Evolutionary conservation across 1,140 invertebrate species (phyloP).

Genomic region (Euwallacea similis): DNA sequence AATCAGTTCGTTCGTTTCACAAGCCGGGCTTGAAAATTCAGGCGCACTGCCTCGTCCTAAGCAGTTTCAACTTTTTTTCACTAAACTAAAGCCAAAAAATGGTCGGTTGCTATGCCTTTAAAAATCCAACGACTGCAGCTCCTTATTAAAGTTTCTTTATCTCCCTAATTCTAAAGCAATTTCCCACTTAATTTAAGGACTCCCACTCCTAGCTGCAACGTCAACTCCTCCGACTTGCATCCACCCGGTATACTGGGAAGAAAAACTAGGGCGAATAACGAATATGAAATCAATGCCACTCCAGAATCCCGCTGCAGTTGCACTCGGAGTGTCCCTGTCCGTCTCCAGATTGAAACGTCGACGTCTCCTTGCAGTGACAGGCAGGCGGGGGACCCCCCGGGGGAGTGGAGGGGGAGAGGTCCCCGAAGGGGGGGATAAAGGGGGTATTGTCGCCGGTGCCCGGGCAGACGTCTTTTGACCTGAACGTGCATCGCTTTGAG

Average conservation of each 20-base stretch:
- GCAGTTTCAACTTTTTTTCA: no score
- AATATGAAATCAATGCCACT: conserved; percentile 32
- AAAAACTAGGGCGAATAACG: conserved; percentile 17
- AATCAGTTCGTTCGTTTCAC: no score
- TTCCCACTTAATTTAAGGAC: background rate
- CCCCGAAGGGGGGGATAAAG: conserved; percentile 13
- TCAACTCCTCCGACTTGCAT: background rate
- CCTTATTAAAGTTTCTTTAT: no score
- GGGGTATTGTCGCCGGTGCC: conserved; percentile 47
- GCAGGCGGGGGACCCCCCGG: conserved; percentile 10
- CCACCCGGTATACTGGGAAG: background rate
- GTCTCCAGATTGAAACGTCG: conserved; percentile 37
- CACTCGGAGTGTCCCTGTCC: conserved; percentile 23
- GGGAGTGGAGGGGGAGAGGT: conserved; percentile 19
- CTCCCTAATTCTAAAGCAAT: background rate
- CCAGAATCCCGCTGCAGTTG: conserved; percentile 9
- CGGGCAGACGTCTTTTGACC: conserved; percentile 56
- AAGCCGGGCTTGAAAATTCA: no score
- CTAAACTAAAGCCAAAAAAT: no score
- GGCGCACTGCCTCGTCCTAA: no score
- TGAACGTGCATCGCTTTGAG: conserved; percentile 54
- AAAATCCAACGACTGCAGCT: no score
- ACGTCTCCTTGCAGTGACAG: conserved; percentile 28
- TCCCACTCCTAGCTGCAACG: background rate
- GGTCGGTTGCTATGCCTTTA: no score